These are phyloP conservation scores for Leptinotarsa defecta DNA, from an alignment of 1,140 invertebrate species.

Conservation along the genomic window DNA sequence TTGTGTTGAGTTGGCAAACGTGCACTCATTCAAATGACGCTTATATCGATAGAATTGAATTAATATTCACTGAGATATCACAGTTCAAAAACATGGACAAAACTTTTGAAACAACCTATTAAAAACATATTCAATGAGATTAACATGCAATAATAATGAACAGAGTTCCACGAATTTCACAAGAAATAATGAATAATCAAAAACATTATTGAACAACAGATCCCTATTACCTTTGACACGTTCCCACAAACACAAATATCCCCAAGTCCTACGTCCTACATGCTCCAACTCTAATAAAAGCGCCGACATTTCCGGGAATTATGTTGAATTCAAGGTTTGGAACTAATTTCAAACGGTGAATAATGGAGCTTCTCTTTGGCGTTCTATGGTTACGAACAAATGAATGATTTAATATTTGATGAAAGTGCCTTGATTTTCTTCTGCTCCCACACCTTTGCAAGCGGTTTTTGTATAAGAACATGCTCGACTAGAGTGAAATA, in stretches of 20 bases:
- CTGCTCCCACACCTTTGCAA: neutral
- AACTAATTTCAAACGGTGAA: slow-evolving; percentile 21
- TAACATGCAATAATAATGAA: too few species aligned
- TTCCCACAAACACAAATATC: neutral
- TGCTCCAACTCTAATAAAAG: neutral
- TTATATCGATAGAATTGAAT: too few species aligned
- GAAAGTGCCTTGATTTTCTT: slow-evolving; percentile 16
- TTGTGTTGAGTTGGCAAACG: too few species aligned
- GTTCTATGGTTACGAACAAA: slow-evolving; percentile 19
- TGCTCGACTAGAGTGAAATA: too few species aligned
- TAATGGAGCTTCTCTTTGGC: slow-evolving; percentile 13
- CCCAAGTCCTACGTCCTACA: neutral
- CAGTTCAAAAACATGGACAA: too few species aligned
- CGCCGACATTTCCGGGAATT: slow-evolving; percentile 3
- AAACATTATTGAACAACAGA: neutral
- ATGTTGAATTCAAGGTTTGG: slow-evolving; percentile 22
- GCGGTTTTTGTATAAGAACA: neutral
- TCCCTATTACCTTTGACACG: neutral
- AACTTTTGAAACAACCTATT: too few species aligned
- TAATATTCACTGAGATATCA: too few species aligned
- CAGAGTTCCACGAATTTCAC: too few species aligned
- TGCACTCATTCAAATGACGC: too few species aligned
- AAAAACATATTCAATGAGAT: too few species aligned
- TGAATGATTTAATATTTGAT: slow-evolving; percentile 21
- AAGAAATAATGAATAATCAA: too few species aligned